Evolutionary conservation across 2,113 vertebrate genomes (phyloP).

Genomic region (Calonectris borealis): DNA sequence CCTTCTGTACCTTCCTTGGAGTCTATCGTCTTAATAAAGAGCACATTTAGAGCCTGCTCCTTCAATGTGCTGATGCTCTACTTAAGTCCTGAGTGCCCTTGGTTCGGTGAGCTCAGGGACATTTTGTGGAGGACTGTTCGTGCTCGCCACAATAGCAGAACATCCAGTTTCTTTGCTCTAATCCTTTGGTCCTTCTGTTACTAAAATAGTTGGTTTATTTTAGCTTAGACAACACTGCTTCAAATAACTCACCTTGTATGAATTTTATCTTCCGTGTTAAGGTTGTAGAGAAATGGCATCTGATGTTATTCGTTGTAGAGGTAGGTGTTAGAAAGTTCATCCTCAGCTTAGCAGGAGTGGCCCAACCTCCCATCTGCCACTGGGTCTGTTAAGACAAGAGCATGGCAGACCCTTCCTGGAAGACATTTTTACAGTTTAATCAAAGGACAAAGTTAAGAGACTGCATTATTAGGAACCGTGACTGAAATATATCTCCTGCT

Average conservation of each 20-base stretch:
- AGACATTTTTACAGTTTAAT: not conserved
- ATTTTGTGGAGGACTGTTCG: not conserved
- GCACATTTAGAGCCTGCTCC: not conserved
- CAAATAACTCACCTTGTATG: not conserved
- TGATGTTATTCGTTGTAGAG: not conserved
- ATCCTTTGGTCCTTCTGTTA: not conserved
- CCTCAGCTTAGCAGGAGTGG: not conserved
- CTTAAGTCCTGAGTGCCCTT: not conserved
- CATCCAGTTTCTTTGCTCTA: not conserved
- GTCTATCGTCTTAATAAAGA: not conserved
- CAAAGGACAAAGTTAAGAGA: not conserved
- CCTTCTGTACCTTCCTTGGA: not conserved
- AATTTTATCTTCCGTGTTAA: not conserved
- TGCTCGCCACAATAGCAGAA: not conserved
- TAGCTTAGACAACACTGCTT: not conserved
- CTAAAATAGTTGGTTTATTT: not conserved
- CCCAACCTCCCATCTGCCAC: not conserved
- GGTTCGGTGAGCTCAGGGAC: not conserved
- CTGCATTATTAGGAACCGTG: not conserved
- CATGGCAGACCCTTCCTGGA: not conserved
- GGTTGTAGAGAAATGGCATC: not conserved
- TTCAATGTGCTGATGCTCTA: not conserved
- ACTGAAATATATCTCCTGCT: not conserved
- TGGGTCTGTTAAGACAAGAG: not conserved
- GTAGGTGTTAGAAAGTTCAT: not conserved